Evolutionary conservation across 2,888 invertebrate species (phyloP), one percentile per base, ranked within the genome.

Genomic region (Diachrysia chrysitis): DNA sequence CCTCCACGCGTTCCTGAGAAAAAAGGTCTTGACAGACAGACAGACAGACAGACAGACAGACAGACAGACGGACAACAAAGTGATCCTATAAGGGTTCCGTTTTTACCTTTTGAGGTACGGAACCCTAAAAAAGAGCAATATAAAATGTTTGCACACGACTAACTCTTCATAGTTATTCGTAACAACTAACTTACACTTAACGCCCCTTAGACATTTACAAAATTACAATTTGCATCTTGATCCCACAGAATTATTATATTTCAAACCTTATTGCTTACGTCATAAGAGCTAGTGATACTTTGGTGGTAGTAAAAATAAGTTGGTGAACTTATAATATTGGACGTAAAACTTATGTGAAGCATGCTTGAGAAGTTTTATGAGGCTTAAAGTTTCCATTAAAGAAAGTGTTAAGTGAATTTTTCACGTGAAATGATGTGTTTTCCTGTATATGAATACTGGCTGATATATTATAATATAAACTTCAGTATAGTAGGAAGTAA

Each of bases 271-370:
- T 0, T 0, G 0, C 0, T 1, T 0, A 0, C 0, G 0, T 0
- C 10, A 61, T 73, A 71, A 46, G 17, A 9, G 21, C 23, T 53
- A 7, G 21, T 0, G 0, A 0, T 0, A 48, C 59, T 69, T 63
- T 25, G 0, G 0, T 0, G 12, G 12, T 4, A 19, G 59, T 25
- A 66, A 19, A 42, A 19, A 9, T 21, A 70, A 58, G 21, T 69
- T 69, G 65, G 81, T 61, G 29, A 79, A 83, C 84, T 85, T 85
- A 85, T 88, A 88, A 88, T 90, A 92, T 91, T 90, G 90, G 90
- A 90, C 90, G 90, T 90, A 85, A 90, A 93, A 94, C 91, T 95
- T 94, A 93, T 92, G 93, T 93, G 92, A 89, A 93, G 92, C 90
- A 92, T 87, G 91, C 91, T 93, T 88, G 87, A 93, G 90, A 92